Percentiles rank a stretch among this genome's conserved stretches.
Evolutionary conservation across 2,113 vertebrate species (phyloP).

Genomic region (Tichodroma muraria): DNA sequence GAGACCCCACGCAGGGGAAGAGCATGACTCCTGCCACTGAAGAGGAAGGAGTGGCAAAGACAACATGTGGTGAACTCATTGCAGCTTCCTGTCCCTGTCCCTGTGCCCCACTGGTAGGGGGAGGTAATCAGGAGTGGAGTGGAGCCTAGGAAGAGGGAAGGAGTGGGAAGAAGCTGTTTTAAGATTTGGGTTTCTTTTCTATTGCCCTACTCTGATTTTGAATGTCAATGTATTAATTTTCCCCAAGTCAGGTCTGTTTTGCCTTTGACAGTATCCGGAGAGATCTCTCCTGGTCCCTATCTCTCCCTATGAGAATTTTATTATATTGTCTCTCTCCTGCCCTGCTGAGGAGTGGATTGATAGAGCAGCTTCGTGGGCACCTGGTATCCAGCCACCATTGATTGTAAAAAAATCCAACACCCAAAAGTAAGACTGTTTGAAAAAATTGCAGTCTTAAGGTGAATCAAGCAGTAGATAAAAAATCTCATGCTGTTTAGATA

Average conservation of each 20-base stretch:
- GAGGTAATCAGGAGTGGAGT: not conserved
- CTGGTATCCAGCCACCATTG: not conserved
- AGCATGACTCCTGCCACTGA: not conserved
- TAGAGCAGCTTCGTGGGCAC: not conserved
- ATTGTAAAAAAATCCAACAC: not conserved
- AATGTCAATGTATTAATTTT: not conserved
- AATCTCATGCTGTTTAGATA: not conserved
- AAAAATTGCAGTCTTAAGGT: not conserved
- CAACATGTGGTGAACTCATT: not conserved
- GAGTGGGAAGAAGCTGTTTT: not conserved
- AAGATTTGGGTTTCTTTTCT: not conserved
- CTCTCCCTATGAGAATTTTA: not conserved
- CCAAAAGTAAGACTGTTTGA: not conserved
- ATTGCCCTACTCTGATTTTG: not conserved
- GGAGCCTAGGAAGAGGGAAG: not conserved
- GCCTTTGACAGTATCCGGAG: not conserved
- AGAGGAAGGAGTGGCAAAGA: not conserved
- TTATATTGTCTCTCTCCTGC: not conserved
- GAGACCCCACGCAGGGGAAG: not conserved
- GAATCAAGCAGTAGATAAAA: not conserved
- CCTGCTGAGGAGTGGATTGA: not conserved
- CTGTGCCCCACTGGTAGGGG: rapidly evolving
- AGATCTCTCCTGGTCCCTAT: not conserved
- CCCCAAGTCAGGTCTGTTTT: not conserved
- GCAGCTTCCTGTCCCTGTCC: not conserved